Evolutionary conservation across 2,797 vertebrate species (phyloP).

Genomic region (Coranthus polyacanthus): DNA sequence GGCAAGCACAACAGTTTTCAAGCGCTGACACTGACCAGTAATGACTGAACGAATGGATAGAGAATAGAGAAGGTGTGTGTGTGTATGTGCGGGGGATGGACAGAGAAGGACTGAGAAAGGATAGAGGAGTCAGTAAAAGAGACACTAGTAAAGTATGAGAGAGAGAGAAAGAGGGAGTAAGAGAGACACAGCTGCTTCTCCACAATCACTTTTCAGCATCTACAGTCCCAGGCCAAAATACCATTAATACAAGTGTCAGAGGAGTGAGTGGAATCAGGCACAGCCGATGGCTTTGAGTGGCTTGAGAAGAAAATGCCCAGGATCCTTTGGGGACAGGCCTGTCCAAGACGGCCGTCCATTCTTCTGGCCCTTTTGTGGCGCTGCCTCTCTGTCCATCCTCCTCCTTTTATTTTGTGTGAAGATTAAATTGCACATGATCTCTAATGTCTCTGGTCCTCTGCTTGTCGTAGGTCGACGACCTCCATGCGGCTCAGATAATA

Average conservation of each 20-base stretch:
- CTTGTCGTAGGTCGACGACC: conserved; percentile 94
- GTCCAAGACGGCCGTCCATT: conserved; percentile 88
- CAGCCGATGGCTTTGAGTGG: conserved; percentile 85
- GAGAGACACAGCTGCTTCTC: conserved; percentile 88
- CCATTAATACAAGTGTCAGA: conserved; percentile 98
- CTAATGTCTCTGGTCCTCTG: conserved; percentile 90
- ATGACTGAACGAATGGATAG: conserved; percentile 91
- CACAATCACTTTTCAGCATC: conserved; percentile 92
- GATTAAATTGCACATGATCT: conserved; percentile 99
- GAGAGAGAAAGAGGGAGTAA: conserved; percentile 60
- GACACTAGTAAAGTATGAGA: conserved; percentile 79
- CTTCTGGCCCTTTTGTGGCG: conserved; percentile 91
- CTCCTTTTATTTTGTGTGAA: conserved; percentile 93
- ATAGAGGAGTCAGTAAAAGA: conserved; percentile 77
- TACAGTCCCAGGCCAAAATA: conserved; percentile 91
- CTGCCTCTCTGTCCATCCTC: conserved; percentile 76
- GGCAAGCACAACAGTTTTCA: conserved; percentile 90
- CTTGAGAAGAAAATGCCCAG: conserved; percentile 89
- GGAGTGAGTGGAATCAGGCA: conserved; percentile 87
- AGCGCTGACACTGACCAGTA: conserved; percentile 90
- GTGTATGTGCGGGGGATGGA: conserved; percentile 45
- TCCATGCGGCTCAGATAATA: conserved; percentile 92
- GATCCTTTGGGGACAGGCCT: conserved; percentile 86
- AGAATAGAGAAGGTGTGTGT: conserved; percentile 77
- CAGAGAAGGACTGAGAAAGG: conserved; percentile 58